Evolutionary conservation across 23 tunicate species (phyloP).

Genomic region (Halocynthia aurantium): DNA sequence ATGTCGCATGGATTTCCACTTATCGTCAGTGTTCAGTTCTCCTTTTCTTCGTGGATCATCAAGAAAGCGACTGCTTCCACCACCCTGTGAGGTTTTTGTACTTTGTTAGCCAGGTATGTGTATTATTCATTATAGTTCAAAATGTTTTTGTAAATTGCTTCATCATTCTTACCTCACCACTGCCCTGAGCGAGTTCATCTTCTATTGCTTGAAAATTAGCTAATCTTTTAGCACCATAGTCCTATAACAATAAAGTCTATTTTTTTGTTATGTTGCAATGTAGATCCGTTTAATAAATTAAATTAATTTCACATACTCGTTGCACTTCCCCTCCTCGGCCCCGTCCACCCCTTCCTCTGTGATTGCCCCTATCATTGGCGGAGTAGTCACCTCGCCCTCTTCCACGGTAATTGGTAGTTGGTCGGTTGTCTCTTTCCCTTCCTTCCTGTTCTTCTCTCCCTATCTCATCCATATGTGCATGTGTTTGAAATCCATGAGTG

Average conservation of each 20-base stretch:
- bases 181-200: slow-evolving; percentile 14
- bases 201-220: slow-evolving; percentile 24
- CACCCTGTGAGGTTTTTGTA: no score
- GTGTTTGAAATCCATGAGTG: neutral
- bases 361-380: no score
- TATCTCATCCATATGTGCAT: slow-evolving; percentile 8
- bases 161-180: neutral
- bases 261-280: no score
- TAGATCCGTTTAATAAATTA: no score
- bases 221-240: slow-evolving; percentile 8
- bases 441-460: neutral
- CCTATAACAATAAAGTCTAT: neutral
- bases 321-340: neutral
- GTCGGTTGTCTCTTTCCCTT: neutral
- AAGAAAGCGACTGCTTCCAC: neutral
- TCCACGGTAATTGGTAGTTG: neutral
- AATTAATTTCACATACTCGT: neutral
- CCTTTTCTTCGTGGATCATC: slow-evolving; percentile 32
- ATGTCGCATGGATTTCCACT: slow-evolving; percentile 23
- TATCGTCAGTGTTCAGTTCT: slow-evolving; percentile 15
- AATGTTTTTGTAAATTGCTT: no score
- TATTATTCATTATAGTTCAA: no score
- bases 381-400: neutral
- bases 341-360: slow-evolving; percentile 5
- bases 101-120: no score